Conservation (phyloP, 1,140 invertebrate genomes). For the Agrypnia vestita region DNA sequence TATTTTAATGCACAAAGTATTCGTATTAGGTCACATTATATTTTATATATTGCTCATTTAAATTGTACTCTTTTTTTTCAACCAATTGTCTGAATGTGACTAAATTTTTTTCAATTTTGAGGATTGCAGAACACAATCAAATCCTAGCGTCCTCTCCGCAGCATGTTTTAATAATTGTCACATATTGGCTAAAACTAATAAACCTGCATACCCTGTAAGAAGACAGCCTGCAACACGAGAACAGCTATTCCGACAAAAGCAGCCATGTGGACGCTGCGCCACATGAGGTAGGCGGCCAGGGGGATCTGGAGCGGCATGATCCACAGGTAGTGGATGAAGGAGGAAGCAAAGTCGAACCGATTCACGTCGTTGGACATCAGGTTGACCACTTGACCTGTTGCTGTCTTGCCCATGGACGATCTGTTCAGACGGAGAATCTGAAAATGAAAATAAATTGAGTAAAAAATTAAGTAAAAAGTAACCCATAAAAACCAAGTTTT, state of each 20-base stretch:
- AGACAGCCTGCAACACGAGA: conserved; percentile 77
- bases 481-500: no score
- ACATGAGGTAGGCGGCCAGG: conserved; percentile 78
- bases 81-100: no score
- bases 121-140: no score
- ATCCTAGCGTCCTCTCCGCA: no score
- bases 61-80: no score
- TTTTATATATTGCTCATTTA: no score
- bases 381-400: conserved; percentile 90
- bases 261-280: conserved; percentile 74
- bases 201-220: conserved; percentile 79
- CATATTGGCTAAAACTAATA: no score
- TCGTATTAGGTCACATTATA: no score
- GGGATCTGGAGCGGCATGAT: conserved; percentile 83
- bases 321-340: conserved; percentile 79
- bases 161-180: no score
- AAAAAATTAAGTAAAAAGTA: no score
- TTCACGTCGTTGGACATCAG: conserved; percentile 89
- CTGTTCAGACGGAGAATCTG: conserved; percentile 75
- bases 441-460: conserved; percentile 45
- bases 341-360: conserved; percentile 73
- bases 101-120: no score
- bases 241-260: conserved; percentile 76
- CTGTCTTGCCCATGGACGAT: conserved; percentile 80
- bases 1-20: no score